A percentile compares a stretch with the other conserved stretches of the same genome.
Conservation (phyloP, 2,113 vertebrate genomes). For the Rhadina sibilatrix region DNA sequence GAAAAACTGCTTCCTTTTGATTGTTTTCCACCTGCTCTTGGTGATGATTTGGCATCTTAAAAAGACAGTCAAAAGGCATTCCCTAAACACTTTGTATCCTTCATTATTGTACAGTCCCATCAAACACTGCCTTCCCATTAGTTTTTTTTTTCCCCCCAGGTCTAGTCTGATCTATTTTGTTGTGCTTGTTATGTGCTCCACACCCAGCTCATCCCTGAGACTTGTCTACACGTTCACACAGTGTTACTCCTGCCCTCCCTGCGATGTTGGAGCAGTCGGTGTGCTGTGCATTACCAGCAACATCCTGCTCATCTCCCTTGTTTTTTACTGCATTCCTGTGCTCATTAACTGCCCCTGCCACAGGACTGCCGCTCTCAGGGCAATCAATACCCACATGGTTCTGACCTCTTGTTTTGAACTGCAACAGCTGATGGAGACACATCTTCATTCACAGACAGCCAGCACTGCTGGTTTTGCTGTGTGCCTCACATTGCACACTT, state of each 20-base stretch:
- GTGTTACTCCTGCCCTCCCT: not conserved
- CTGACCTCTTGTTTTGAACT: not conserved
- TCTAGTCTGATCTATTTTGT: not conserved
- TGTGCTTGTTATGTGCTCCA: not conserved
- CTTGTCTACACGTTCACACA: not conserved
- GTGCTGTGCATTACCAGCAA: not conserved
- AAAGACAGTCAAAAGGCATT: not conserved
- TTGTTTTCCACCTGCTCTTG: not conserved
- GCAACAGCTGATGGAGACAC: not conserved
- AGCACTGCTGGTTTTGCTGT: not conserved
- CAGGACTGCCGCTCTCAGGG: not conserved
- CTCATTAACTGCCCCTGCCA: not conserved
- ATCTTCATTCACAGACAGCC: not conserved
- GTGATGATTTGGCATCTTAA: not conserved
- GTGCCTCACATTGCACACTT: not conserved
- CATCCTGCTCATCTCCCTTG: not conserved
- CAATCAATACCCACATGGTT: not conserved
- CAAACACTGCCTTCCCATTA: not conserved
- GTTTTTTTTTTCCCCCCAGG: not conserved
- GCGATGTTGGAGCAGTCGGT: rapidly evolving
- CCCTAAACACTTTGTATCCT: not conserved
- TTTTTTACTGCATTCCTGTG: not conserved
- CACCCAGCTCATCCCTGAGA: not conserved
- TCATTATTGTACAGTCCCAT: not conserved
- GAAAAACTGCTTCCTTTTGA: not conserved